Percentiles rank a stretch among this genome's conserved stretches.
Conservation (phyloP, 1,140 invertebrate species). For the Halictus rubicundus region DNA sequence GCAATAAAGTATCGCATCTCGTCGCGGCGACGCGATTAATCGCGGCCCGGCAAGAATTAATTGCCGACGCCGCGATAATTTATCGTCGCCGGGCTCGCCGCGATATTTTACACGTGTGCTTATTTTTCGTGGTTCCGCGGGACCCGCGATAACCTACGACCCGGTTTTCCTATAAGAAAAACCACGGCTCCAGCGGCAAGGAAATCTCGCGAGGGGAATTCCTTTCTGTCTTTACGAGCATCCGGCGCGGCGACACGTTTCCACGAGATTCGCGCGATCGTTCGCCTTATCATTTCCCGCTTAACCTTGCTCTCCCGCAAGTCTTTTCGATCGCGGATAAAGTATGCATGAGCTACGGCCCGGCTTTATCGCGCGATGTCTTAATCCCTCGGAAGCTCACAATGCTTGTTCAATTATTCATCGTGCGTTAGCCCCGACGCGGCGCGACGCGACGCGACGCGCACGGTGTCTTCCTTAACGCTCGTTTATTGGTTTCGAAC, state of each 20-base stretch:
- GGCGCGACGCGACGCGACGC: neutral
- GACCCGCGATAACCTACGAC: conserved; percentile 47
- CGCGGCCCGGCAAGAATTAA: conserved; percentile 53
- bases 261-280: conserved; percentile 7
- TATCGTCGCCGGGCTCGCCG: conserved; percentile 41
- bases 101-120: conserved; percentile 53
- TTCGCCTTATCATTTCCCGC: conserved; percentile 18
- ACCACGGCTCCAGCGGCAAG: neutral
- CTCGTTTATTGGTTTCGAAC: neutral
- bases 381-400: conserved; percentile 17
- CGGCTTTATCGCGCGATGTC: conserved; percentile 24
- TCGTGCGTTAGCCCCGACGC: neutral
- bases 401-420: conserved; percentile 15
- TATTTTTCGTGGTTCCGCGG: conserved; percentile 45
- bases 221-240: neutral
- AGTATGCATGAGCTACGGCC: neutral
- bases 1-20: conserved; percentile 54
- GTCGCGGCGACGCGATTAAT: conserved; percentile 57
- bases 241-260: neutral
- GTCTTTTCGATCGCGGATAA: conserved; percentile 7
- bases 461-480: neutral
- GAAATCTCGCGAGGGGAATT: neutral
- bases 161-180: conserved; percentile 35
- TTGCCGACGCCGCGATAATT: conserved; percentile 51
- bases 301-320: conserved; percentile 1